Evolutionary conservation across 2,797 vertebrate genomes (phyloP).

Genomic region (Danio tinwini): DNA sequence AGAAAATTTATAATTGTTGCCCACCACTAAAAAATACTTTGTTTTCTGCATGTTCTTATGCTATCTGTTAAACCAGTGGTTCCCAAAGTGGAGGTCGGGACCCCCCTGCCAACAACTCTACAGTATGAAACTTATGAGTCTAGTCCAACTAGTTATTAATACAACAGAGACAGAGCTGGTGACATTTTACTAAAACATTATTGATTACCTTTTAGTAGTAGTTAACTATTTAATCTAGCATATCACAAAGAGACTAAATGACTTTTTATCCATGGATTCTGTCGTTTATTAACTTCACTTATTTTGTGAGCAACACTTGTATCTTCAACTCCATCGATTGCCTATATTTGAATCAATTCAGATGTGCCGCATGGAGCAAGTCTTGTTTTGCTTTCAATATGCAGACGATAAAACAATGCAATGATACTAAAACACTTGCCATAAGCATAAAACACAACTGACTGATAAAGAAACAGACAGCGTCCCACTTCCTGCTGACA

Average conservation of each 20-base stretch:
- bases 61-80: too few species aligned
- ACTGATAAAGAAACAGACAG: conserved; percentile 44
- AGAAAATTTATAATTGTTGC: too few species aligned
- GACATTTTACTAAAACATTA: background rate
- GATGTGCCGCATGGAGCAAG: conserved; percentile 2
- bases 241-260: background rate
- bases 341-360: conserved; percentile 16
- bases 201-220: background rate
- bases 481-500: conserved; percentile 40
- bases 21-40: too few species aligned
- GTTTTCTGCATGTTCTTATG: too few species aligned
- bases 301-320: too few species aligned
- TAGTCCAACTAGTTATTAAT: background rate
- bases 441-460: conserved; percentile 32
- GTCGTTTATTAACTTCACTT: background rate
- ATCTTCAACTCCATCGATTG: background rate
- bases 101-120: too few species aligned
- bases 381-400: background rate
- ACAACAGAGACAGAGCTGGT: background rate
- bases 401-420: conserved; percentile 27
- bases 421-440: conserved; percentile 36
- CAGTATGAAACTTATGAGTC: background rate
- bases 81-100: too few species aligned
- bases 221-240: background rate
- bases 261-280: background rate